Percentiles rank a stretch among this genome's conserved stretches.
Conservation (phyloP, 2,888 invertebrate genomes). For the Clistopyga incitator region DNA sequence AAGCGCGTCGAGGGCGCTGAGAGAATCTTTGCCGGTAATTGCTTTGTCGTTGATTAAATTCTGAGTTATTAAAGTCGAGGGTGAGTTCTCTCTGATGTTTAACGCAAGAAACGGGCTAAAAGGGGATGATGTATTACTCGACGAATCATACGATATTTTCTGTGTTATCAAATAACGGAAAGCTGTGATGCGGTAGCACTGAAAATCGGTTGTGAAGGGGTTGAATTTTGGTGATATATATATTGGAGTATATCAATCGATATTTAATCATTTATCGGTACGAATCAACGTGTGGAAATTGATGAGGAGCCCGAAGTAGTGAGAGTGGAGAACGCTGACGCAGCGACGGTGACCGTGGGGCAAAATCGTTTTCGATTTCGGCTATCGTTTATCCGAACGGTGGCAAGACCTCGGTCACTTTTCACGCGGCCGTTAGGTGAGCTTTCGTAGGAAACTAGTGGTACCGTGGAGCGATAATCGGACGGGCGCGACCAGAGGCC, state of each 20-base stretch:
- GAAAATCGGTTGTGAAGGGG: conserved; percentile 22
- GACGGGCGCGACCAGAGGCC: conserved; percentile 71
- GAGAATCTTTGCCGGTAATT: conserved; percentile 71
- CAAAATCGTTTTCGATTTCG: conserved; percentile 70
- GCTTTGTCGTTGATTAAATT: conserved; percentile 75
- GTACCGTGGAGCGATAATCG: conserved; percentile 64
- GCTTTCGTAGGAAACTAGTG: conserved; percentile 51
- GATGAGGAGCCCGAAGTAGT: conserved; percentile 6
- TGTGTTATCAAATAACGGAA: not conserved
- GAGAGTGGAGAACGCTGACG: conserved; percentile 57
- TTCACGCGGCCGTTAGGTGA: conserved; percentile 46
- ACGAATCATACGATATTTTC: conserved; percentile 2
- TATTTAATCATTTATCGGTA: conserved; percentile 45
- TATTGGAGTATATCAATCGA: conserved; percentile 50
- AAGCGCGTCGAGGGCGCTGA: not conserved
- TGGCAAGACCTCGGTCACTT: conserved; percentile 56
- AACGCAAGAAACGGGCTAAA: conserved; percentile 8
- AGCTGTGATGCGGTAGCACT: not conserved
- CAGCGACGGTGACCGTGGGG: conserved; percentile 52
- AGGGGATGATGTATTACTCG: conserved; percentile 13
- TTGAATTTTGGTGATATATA: conserved; percentile 17
- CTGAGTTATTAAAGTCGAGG: conserved; percentile 69
- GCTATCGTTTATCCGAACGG: conserved; percentile 62
- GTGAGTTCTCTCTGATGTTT: conserved; percentile 39
- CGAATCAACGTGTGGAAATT: conserved; percentile 39